Evolutionary conservation across 2,113 vertebrate species (phyloP).

Genomic region (Scopus umbretta): DNA sequence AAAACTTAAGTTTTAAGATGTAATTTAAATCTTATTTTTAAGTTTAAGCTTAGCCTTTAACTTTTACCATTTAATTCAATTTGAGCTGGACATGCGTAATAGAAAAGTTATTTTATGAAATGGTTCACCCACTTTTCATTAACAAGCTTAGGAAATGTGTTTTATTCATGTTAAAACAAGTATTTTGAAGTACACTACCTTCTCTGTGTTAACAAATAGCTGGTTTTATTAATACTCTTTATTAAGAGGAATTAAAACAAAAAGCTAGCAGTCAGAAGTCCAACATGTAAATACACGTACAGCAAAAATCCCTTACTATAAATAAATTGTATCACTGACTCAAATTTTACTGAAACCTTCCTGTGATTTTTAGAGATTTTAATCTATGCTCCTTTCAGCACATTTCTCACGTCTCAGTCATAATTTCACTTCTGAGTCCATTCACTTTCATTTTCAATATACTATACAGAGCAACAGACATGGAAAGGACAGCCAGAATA

Average conservation of each 20-base stretch:
- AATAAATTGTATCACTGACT: background rate
- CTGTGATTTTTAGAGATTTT: background rate
- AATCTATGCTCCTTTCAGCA: background rate
- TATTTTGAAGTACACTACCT: background rate
- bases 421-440: background rate
- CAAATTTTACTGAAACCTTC: background rate
- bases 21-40: background rate
- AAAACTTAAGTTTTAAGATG: background rate
- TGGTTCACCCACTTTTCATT: background rate
- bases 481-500: background rate
- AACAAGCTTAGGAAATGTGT: background rate
- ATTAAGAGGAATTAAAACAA: background rate
- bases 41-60: background rate
- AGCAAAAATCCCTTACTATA: background rate
- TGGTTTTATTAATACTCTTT: background rate
- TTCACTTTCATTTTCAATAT: background rate
- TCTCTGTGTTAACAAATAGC: background rate
- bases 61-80: background rate
- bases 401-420: background rate
- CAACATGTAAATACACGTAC: background rate
- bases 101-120: background rate
- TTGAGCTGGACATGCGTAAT: background rate
- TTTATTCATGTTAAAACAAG: background rate
- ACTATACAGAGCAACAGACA: background rate
- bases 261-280: background rate